These are phyloP conservation scores for Eumacrocentrus americanus DNA, from an alignment of 2,888 invertebrate species.

Conservation along the genomic window DNA sequence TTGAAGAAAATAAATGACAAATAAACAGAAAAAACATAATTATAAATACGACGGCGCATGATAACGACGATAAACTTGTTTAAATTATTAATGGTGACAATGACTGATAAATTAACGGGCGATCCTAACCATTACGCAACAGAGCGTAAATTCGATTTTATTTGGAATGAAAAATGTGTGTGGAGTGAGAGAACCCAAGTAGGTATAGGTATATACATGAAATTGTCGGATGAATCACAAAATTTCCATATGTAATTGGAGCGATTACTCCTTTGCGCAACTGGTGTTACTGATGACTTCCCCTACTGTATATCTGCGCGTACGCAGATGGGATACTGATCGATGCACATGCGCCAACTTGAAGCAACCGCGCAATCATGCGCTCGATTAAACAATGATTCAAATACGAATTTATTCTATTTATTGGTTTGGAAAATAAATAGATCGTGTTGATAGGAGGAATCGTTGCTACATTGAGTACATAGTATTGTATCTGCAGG, in stretches of 20 bases:
- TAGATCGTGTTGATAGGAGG: not conserved
- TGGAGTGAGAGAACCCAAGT: no score
- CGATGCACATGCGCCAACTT: no score
- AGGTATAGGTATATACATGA: no score
- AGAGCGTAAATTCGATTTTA: slow-evolving; percentile 25
- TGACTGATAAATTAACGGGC: no score
- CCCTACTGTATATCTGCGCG: no score
- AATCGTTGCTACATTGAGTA: not conserved
- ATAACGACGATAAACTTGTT: not conserved
- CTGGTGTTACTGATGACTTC: slow-evolving; percentile 45
- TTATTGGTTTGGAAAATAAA: not conserved
- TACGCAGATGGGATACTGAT: no score
- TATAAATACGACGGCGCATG: not conserved
- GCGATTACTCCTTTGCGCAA: slow-evolving; percentile 55
- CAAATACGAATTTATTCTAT: no score
- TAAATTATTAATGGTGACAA: no score
- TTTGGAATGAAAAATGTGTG: slow-evolving; percentile 23
- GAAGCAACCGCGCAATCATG: no score
- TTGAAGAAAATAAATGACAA: no score
- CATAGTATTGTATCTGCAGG: not conserved
- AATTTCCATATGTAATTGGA: slow-evolving; percentile 60
- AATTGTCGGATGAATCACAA: slow-evolving; percentile 53
- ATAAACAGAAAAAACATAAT: no score
- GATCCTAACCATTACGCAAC: slow-evolving; percentile 30
- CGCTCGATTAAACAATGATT: not conserved